Conservation (phyloP, 2,888 invertebrate species). For the Cheilosia soror region DNA sequence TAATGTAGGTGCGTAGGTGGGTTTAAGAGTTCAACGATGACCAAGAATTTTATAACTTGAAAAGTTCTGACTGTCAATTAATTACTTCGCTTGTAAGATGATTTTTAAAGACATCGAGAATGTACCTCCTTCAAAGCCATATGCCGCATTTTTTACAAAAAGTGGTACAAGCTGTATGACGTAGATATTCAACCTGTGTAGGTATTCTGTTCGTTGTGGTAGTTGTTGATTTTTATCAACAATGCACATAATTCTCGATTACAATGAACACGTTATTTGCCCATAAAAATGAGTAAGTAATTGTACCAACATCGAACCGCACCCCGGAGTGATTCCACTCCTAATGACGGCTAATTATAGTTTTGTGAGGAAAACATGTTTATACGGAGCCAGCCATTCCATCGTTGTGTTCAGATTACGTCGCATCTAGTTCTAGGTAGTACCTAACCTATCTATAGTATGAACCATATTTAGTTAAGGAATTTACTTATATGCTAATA, state of each 20-base stretch:
- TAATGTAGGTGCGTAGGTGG: not conserved
- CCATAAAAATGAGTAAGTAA: slow-evolving; percentile 29
- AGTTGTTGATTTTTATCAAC: slow-evolving; percentile 34
- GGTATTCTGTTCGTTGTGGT: not conserved
- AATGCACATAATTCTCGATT: slow-evolving; percentile 24
- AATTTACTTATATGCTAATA: slow-evolving; percentile 54
- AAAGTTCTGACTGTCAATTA: slow-evolving; percentile 6
- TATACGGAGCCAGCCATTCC: slow-evolving; percentile 10
- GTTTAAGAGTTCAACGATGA: not conserved
- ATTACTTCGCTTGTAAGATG: no score
- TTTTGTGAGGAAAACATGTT: slow-evolving; percentile 40
- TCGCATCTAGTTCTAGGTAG: not conserved
- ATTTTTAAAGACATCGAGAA: not conserved
- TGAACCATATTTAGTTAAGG: not conserved
- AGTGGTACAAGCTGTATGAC: not conserved
- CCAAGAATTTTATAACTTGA: not conserved
- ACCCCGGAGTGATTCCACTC: slow-evolving; percentile 18
- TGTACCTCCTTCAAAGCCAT: not conserved
- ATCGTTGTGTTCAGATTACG: slow-evolving; percentile 1
- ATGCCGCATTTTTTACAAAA: not conserved
- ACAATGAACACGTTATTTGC: slow-evolving; percentile 38
- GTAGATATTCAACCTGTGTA: not conserved
- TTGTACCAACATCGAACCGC: slow-evolving; percentile 17
- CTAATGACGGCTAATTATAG: slow-evolving; percentile 53
- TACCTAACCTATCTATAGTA: not conserved